Conservation (phyloP, 2,113 vertebrate species). For the Octodon degus region DNA sequence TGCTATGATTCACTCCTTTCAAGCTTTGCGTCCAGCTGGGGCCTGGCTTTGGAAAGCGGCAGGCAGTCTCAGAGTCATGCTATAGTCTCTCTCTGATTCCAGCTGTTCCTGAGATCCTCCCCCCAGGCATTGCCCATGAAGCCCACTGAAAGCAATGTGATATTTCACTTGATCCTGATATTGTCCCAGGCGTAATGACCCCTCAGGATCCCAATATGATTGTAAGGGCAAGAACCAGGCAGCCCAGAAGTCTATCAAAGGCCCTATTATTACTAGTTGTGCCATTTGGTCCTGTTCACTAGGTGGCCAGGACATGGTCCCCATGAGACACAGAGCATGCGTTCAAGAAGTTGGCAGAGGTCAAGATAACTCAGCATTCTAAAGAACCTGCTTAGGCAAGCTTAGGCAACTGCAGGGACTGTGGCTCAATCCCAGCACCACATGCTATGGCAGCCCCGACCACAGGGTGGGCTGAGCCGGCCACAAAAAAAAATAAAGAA, state of each 20-base stretch:
- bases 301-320: not conserved
- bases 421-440: no score
- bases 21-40: not conserved
- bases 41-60: not conserved
- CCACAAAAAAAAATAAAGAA: not conserved
- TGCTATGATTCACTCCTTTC: fast-evolving
- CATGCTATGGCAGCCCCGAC: no score
- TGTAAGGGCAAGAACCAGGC: not conserved
- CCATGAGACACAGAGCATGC: not conserved
- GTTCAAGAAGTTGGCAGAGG: not conserved
- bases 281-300: not conserved
- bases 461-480: no score
- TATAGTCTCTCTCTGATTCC: not conserved
- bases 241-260: not conserved
- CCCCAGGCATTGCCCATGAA: not conserved
- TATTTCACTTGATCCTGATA: not conserved
- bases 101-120: not conserved
- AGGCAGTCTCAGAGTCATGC: not conserved
- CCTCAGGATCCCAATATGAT: not conserved
- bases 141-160: not conserved
- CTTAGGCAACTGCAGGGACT: no score
- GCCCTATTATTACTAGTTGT: not conserved
- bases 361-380: no score
- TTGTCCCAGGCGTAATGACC: not conserved
- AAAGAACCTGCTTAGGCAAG: no score